Conservation (phyloP, 1,140 invertebrate species). For the Nasonia vitripennis region DNA sequence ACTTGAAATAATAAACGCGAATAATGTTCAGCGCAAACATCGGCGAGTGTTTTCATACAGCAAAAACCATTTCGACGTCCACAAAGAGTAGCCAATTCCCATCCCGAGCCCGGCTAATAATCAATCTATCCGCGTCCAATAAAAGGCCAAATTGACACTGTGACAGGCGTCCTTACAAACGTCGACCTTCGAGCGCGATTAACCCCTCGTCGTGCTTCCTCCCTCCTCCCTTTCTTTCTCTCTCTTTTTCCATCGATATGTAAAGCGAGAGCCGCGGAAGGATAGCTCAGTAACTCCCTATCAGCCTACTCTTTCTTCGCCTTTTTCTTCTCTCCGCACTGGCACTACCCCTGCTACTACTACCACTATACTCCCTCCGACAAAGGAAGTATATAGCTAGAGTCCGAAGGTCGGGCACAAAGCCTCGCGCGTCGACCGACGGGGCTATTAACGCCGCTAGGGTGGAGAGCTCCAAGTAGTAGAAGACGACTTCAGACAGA, state of each 20-base stretch:
- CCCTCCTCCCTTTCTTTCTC: neutral
- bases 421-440: neutral
- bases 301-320: neutral
- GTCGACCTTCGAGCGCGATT: neutral
- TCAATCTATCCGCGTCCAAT: neutral
- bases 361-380: neutral
- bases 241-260: neutral
- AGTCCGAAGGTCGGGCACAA: constrained; percentile 8
- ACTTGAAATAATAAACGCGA: neutral
- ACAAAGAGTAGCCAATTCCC: neutral
- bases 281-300: neutral
- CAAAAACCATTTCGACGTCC: neutral
- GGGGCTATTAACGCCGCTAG: neutral
- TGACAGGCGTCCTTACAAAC: constrained; percentile 7
- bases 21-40: neutral
- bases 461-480: neutral
- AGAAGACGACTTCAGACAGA: constrained; percentile 17
- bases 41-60: neutral
- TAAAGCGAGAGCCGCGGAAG: neutral
- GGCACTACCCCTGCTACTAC: neutral
- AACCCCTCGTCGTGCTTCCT: neutral
- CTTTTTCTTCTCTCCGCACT: neutral
- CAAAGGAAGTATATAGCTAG: neutral
- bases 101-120: neutral
- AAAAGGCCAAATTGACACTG: neutral